These are phyloP conservation scores for Vimba vimba DNA, from an alignment of 2,113 vertebrate species.

Conservation along the genomic window DNA sequence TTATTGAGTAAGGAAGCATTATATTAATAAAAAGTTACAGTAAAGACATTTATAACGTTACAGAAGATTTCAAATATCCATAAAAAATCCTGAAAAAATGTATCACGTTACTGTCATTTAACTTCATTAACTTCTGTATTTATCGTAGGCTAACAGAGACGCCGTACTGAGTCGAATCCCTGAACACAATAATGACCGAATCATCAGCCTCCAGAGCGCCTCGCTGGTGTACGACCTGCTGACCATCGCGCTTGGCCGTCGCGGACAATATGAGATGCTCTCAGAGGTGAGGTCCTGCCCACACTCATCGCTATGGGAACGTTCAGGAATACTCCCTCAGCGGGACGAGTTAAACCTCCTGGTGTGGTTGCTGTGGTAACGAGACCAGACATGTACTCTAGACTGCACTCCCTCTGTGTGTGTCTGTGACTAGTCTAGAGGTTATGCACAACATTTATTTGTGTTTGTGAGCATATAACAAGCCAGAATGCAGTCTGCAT, in stretches of 20 bases:
- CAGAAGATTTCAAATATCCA: neutral
- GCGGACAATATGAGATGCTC: constrained; percentile 98
- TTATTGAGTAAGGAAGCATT: neutral
- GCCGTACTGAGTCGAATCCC: constrained; percentile 96
- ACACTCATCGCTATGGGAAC: neutral
- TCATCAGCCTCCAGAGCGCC: constrained; percentile 97
- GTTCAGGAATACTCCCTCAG: constrained; percentile 4
- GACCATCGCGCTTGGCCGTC: constrained; percentile 94
- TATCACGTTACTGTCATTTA: no score
- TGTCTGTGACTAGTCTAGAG: neutral
- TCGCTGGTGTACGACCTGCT: constrained; percentile 96
- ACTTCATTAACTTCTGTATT: constrained; percentile 36
- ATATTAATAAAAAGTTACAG: neutral
- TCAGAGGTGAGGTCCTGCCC: constrained; percentile 83
- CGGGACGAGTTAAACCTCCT: constrained; percentile 1
- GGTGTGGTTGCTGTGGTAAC: constrained; percentile 30
- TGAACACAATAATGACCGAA: constrained; percentile 93
- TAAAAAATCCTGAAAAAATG: no score
- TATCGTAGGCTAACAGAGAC: constrained; percentile 91
- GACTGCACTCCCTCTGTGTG: neutral
- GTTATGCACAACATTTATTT: neutral
- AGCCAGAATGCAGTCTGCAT: neutral
- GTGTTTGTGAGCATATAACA: neutral
- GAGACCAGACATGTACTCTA: constrained; percentile 19
- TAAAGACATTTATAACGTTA: neutral